Evolutionary conservation across 2,113 vertebrate species (phyloP).

Genomic region (Triplophysa dalaica): DNA sequence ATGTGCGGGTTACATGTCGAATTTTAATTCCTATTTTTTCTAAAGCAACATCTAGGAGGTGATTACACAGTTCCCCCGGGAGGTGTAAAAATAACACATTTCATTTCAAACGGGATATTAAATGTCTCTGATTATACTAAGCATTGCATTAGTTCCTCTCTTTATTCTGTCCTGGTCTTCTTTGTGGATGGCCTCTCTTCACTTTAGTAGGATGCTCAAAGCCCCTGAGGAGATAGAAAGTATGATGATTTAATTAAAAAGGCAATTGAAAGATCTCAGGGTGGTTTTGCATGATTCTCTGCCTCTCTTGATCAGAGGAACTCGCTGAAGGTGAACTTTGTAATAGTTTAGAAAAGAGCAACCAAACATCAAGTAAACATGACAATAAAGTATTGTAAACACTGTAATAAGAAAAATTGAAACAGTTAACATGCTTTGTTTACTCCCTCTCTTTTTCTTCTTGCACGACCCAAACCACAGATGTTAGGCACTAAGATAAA

Average conservation of each 20-base stretch:
- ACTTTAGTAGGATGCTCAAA: conserved; percentile 58
- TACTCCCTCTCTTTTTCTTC: conserved; percentile 25
- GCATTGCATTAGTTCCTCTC: conserved; percentile 64
- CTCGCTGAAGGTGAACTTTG: conserved; percentile 3
- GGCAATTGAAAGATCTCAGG: conserved; percentile 60
- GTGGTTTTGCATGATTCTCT: conserved; percentile 51
- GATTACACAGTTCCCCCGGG: conserved; percentile 61
- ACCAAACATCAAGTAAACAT: not conserved
- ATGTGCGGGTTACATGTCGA: conserved; percentile 73
- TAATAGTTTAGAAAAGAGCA: not conserved
- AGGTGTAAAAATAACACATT: conserved; percentile 68
- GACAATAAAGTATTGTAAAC: conserved; percentile 12
- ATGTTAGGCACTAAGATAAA: conserved; percentile 30
- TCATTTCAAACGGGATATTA: conserved; percentile 70
- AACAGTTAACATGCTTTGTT: conserved; percentile 7
- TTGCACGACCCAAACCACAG: conserved; percentile 3
- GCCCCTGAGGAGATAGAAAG: conserved; percentile 58
- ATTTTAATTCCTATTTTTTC: conserved; percentile 68
- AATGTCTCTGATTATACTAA: conserved; percentile 67
- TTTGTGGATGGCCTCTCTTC: conserved; percentile 65
- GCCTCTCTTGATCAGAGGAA: not conserved
- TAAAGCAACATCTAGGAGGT: conserved; percentile 56
- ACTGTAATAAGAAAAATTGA: not conserved
- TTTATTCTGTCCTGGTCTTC: conserved; percentile 59
- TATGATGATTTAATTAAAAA: conserved; percentile 73